Conservation (phyloP, 2,113 vertebrate genomes). For the Anoplopoma fimbria region DNA sequence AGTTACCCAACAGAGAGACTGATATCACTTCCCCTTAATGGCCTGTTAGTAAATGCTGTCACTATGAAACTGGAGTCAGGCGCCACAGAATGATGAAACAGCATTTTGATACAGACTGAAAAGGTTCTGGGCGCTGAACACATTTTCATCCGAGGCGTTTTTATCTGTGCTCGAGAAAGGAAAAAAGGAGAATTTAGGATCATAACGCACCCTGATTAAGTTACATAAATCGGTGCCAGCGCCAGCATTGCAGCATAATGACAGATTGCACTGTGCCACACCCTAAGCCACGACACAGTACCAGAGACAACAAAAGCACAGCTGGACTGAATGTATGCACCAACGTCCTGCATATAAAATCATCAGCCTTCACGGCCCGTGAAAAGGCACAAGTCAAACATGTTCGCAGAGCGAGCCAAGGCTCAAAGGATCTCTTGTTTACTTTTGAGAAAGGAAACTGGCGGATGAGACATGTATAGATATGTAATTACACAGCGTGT, state of each 20-base stretch:
- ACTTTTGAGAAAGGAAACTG: slow-evolving; percentile 71
- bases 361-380: slow-evolving; percentile 12
- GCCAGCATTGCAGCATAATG: slow-evolving; percentile 41
- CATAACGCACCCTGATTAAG: slow-evolving; percentile 59
- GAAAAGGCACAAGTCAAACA: slow-evolving; percentile 61
- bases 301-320: slow-evolving; percentile 77
- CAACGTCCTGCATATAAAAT: slow-evolving; percentile 41
- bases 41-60: slow-evolving; percentile 57
- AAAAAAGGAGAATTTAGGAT: slow-evolving; percentile 54
- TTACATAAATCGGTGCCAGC: slow-evolving; percentile 42
- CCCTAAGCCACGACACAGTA: slow-evolving; percentile 57
- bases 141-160: slow-evolving; percentile 34
- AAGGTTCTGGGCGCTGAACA: slow-evolving; percentile 32
- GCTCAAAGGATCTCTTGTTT: slow-evolving; percentile 55
- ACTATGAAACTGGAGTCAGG: slow-evolving; percentile 51
- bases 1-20: slow-evolving; percentile 51
- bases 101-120: slow-evolving; percentile 25
- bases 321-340: slow-evolving; percentile 67
- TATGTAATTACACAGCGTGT: slow-evolving; percentile 77
- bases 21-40: slow-evolving; percentile 48
- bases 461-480: slow-evolving; percentile 54
- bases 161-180: slow-evolving; percentile 8
- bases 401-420: slow-evolving; percentile 38
- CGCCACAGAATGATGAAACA: slow-evolving; percentile 43
- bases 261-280: slow-evolving; percentile 62